Base-by-base conservation (phyloP, 2,113 vertebrate species). In the Oceanodroma tethys region DNA sequence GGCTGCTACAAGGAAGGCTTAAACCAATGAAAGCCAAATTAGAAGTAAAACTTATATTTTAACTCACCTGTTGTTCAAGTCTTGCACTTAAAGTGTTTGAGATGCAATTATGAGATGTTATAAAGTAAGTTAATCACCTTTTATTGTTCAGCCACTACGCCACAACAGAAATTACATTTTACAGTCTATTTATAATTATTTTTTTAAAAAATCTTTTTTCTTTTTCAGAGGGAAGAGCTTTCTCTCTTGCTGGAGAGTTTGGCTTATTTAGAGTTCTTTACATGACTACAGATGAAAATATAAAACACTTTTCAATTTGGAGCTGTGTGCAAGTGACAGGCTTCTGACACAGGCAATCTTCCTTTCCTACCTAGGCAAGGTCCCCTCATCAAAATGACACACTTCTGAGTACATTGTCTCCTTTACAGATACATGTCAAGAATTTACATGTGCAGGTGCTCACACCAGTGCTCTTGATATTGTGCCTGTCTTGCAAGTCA, bases 81-180 rank as follows among this genome's bases (percentile, higher is more conserved):
- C 15, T 50, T 0, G 0, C 19, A 42, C 45, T 74, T 76, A 38
- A 2, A 92, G 70, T 0, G 1, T 60, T 84, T 1, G 2, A 66
- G 50, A 81, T 58, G 5, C 20, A 91, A 78, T 90, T 81, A 90
- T 36, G 66, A 93, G 53, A 71, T 32, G 4, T 58, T 68, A 74
- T n/a, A 48, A 48, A 36, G 27, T 56, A 80, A 95, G 36, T 83
- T 93, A 43, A 85, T 90, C 40, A 56, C 23, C 16, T 92, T 88
- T 90, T 75, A 92, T 59, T 72, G 30, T 59, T 92, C 58, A 88
- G 27, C 9, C 23, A 56, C 29, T 63, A 48, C 45, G 26, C 18
- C 29, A 32, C 3, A 4, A 58, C 16, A 90, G 85, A 93, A 87
- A 60, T 11, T 47, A 43, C 25, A 73, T 42, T 65, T 92, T 55